Evolutionary conservation across 2,888 invertebrate genomes (phyloP), one percentile per base, ranked within the genome.

Genomic region (Neoaliturus tenellus): DNA sequence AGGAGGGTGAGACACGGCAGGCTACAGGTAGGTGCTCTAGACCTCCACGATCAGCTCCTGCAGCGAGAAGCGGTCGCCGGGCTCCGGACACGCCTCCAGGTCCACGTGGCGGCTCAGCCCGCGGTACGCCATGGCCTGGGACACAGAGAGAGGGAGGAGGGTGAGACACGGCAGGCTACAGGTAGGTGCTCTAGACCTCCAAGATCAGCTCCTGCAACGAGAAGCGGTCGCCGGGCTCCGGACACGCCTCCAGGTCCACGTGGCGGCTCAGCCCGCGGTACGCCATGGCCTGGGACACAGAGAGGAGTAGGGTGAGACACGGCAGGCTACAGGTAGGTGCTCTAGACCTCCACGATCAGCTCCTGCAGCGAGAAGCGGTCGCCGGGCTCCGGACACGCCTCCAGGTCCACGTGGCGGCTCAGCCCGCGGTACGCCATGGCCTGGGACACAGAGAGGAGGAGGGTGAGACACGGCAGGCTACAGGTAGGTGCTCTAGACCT

Each of bases 111-210:
- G 93, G 87, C 94, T 94, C 88, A 95, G 91, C 87, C 94, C 94
- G 87, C 93, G 93, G 90, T 95, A 95, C 86, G 93, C 93, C 88
- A 88, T 88, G 25, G 25, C 83, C 58, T 82, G 41, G 51, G 44
- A 58, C 51, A 51, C n/a, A n/a, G n/a, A n/a, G n/a, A n/a, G n/a
- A n/a, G n/a, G n/a, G n/a, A n/a, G n/a, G n/a, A n/a, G n/a, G n/a
- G n/a, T n/a, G n/a, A n/a, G n/a, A n/a, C n/a, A n/a, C n/a, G n/a
- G n/a, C n/a, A n/a, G n/a, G n/a, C n/a, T n/a, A n/a, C n/a, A n/a
- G n/a, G 89, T 96, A 96, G 0, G 96, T 96, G 75, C 96, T 96
- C 90, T 96, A 95, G n/a, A 96, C 96, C n/a, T n/a, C n/a, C n/a
- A n/a, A n/a, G 84, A 96, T 95, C 86, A 95, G 92, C 88, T 95